A percentile compares a stretch with the other conserved stretches of the same genome.
These are phyloP conservation scores for Gortyna flavago DNA, from an alignment of 2,888 invertebrate species.

Conservation along the genomic window DNA sequence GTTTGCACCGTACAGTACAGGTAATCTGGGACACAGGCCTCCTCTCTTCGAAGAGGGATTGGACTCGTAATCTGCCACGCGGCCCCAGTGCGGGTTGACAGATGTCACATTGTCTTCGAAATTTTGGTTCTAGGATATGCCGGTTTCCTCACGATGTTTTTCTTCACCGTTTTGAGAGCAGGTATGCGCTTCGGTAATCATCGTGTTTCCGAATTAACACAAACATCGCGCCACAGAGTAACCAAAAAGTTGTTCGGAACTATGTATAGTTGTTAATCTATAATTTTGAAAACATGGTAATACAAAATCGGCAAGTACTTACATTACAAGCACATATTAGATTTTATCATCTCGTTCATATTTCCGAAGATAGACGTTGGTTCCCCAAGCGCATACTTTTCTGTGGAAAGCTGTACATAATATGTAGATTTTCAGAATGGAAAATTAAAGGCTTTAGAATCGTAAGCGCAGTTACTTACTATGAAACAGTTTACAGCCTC, in stretches of 20 bases:
- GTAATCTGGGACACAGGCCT: too few species aligned
- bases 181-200: too few species aligned
- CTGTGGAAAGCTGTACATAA: neutral
- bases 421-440: neutral
- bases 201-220: neutral
- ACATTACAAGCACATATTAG: neutral
- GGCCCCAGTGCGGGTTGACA: too few species aligned
- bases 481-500: slow-evolving; percentile 19
- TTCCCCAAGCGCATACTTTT: neutral
- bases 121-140: too few species aligned
- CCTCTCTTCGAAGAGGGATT: too few species aligned
- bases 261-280: neutral
- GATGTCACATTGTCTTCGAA: too few species aligned
- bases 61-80: too few species aligned
- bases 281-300: neutral
- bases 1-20: too few species aligned
- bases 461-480: neutral
- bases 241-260: neutral
- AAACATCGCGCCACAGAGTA: neutral
- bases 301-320: neutral
- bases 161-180: too few species aligned
- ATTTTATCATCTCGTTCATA: neutral
- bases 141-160: too few species aligned
- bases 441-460: slow-evolving; percentile 1
- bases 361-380: neutral